These are phyloP conservation scores for Lasaia peninsularis DNA, from an alignment of 1,140 invertebrate species.

Conservation along the genomic window DNA sequence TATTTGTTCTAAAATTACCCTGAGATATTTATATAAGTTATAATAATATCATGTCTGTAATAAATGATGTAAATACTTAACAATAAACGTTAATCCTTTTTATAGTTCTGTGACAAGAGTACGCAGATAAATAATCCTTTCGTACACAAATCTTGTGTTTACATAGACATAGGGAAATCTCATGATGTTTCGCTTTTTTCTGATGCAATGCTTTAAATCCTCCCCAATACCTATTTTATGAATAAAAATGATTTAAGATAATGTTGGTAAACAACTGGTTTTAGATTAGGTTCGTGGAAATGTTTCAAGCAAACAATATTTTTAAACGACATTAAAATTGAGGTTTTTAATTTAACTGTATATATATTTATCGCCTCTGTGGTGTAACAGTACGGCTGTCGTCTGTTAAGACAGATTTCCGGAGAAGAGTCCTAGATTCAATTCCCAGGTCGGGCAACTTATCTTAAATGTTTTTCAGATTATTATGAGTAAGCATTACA, in stretches of 20 bases:
- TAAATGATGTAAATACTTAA: neutral
- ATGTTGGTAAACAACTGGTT: neutral
- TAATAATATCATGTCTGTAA: neutral
- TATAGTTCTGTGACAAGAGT: neutral
- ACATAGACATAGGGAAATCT: neutral
- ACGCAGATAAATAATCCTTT: neutral
- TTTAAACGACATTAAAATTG: too few relatives aligned
- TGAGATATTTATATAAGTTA: neutral
- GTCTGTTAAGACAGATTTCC: too few relatives aligned
- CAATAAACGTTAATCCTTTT: neutral
- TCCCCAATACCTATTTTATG: too few relatives aligned
- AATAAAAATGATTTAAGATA: too few relatives aligned
- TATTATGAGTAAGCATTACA: too few relatives aligned
- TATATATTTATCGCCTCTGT: too few relatives aligned
- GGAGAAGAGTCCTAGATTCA: too few relatives aligned
- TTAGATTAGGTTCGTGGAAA: slow-evolving; percentile 14
- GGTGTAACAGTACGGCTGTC: too few relatives aligned
- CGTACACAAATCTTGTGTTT: neutral
- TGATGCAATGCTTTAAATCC: neutral
- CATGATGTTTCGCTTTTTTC: neutral
- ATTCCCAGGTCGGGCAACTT: too few relatives aligned
- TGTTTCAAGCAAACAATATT: too few relatives aligned
- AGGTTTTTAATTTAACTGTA: too few relatives aligned
- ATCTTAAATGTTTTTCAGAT: too few relatives aligned
- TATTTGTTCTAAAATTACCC: neutral